Conservation (phyloP, 2,888 invertebrate genomes). For the Siphonodentalium dalli region DNA sequence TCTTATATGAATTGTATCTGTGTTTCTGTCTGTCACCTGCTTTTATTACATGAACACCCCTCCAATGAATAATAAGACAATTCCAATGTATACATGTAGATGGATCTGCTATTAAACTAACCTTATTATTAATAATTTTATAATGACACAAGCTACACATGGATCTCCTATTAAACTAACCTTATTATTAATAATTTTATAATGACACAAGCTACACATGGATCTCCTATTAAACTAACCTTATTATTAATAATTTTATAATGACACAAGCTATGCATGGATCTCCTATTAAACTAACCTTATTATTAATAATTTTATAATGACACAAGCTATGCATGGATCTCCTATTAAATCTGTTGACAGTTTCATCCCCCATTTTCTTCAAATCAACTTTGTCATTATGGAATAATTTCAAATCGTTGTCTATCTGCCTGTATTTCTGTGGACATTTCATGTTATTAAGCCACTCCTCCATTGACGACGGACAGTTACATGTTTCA, state of each 20-base stretch:
- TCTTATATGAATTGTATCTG: too few relatives aligned
- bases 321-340: slow-evolving; percentile 87
- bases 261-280: slow-evolving; percentile 86
- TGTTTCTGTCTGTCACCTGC: too few relatives aligned
- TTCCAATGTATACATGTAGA: too few relatives aligned
- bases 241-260: slow-evolving; percentile 84
- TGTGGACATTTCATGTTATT: slow-evolving; percentile 70
- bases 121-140: slow-evolving; percentile 79
- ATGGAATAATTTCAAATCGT: slow-evolving; percentile 76
- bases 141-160: too few relatives aligned
- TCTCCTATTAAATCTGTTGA: slow-evolving; percentile 78
- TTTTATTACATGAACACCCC: too few relatives aligned
- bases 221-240: slow-evolving; percentile 80
- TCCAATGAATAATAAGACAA: too few relatives aligned
- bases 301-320: slow-evolving; percentile 83
- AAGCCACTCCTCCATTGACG: slow-evolving; percentile 73
- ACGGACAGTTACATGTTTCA: slow-evolving; percentile 87
- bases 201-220: too few relatives aligned
- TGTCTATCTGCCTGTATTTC: slow-evolving; percentile 74
- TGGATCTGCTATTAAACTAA: slow-evolving; percentile 42
- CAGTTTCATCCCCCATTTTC: slow-evolving; percentile 71
- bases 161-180: slow-evolving; percentile 57
- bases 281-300: slow-evolving; percentile 79
- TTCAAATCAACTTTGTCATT: slow-evolving; percentile 73
- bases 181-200: slow-evolving; percentile 79